Percentiles rank a stretch among this genome's conserved stretches.
Evolutionary conservation across 2,888 invertebrate genomes (phyloP).

Genomic region (Zygaena filipendulae): DNA sequence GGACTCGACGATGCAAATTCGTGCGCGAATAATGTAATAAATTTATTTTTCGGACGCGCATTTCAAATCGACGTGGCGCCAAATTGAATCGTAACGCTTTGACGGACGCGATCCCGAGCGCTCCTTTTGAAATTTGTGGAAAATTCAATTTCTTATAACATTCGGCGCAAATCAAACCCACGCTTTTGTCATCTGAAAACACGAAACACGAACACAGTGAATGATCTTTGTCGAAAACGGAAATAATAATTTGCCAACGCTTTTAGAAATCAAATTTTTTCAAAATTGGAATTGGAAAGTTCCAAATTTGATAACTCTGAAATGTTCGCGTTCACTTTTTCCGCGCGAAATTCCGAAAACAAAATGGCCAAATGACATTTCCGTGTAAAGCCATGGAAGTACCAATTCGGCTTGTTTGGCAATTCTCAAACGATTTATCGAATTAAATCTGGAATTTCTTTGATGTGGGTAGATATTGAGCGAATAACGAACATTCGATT

Average conservation of each 20-base stretch:
- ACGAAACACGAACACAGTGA: too few species aligned
- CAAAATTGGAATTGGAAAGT: too few species aligned
- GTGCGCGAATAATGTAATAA: constrained; percentile 47
- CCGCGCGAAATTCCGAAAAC: constrained; percentile 16
- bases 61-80: constrained; percentile 32
- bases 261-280: not conserved
- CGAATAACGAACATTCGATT: constrained; percentile 44
- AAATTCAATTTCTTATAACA: constrained; percentile 43
- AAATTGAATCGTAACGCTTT: constrained; percentile 52
- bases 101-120: constrained; percentile 33
- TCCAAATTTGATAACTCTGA: too few species aligned
- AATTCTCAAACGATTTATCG: constrained; percentile 49
- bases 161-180: constrained; percentile 30
- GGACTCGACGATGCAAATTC: constrained; percentile 30
- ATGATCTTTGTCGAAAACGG: too few species aligned
- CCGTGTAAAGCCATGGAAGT: constrained; percentile 32
- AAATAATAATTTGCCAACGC: not conserved
- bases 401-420: constrained; percentile 46
- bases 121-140: constrained; percentile 37
- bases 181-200: constrained; percentile 11
- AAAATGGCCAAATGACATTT: constrained; percentile 42
- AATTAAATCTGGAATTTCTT: constrained; percentile 50
- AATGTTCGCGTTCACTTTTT: not conserved
- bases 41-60: constrained; percentile 36
- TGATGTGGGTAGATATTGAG: constrained; percentile 48